Conservation (phyloP, 2,797 vertebrate species). For the Siniperca scherzeri region DNA sequence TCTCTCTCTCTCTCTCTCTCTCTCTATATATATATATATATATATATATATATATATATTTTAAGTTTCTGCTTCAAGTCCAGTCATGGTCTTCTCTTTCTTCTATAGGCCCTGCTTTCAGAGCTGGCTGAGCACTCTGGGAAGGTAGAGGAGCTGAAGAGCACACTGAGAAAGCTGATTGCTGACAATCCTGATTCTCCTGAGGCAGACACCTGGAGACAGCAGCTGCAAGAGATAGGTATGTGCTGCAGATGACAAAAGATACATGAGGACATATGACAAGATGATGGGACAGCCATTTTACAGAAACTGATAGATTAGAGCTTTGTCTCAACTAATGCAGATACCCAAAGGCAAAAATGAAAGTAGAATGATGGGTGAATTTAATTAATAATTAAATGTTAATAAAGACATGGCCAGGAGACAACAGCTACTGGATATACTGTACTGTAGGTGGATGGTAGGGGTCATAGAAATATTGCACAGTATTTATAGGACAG, state of each 20-base stretch:
- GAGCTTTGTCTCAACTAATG: background rate
- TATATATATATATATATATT: background rate
- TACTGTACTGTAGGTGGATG: background rate
- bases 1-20: too few species aligned
- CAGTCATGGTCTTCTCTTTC: background rate
- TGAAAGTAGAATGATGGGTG: background rate
- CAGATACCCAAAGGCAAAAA: background rate
- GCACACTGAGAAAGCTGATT: constrained; percentile 89
- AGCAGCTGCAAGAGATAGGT: constrained; percentile 95
- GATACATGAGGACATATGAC: background rate
- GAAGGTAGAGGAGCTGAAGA: constrained; percentile 93
- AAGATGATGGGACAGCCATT: background rate
- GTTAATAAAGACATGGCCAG: too few species aligned
- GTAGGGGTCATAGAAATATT: background rate
- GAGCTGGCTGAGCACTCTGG: constrained; percentile 93
- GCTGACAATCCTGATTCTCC: constrained; percentile 92
- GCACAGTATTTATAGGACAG: background rate
- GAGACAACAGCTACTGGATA: background rate
- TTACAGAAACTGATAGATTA: background rate
- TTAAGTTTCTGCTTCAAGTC: background rate
- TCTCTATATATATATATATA: too few species aligned
- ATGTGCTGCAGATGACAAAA: constrained; percentile 62
- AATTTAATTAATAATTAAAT: background rate
- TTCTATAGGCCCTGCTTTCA: constrained; percentile 89
- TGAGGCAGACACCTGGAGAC: constrained; percentile 93